Conservation (phyloP, 2,113 vertebrate genomes). For the Plestiodon gilberti region DNA sequence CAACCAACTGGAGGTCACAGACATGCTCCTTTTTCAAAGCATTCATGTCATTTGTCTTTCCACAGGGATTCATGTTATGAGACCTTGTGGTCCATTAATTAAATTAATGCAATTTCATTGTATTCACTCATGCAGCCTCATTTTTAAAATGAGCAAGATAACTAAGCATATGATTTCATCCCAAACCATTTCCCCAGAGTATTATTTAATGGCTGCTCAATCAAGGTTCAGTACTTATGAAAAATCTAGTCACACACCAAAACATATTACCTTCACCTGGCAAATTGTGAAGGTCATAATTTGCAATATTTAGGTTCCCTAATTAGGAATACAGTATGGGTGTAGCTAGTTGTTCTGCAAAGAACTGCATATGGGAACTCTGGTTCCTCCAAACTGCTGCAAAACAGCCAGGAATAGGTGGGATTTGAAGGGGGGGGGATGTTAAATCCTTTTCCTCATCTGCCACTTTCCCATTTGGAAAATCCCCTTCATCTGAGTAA, state of each 20-base stretch:
- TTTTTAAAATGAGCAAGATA: slow-evolving; percentile 49
- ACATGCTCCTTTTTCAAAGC: slow-evolving; percentile 45
- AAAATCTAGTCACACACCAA: slow-evolving; percentile 36
- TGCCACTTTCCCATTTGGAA: too few relatives aligned
- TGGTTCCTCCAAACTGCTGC: too few relatives aligned
- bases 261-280: slow-evolving; percentile 22
- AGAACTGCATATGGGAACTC: too few relatives aligned
- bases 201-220: slow-evolving; percentile 56
- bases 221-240: slow-evolving; percentile 55
- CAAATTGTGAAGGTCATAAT: slow-evolving; percentile 33
- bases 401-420: too few relatives aligned
- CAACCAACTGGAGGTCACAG: slow-evolving; percentile 22
- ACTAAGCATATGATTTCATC: slow-evolving; percentile 55
- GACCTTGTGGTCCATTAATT: slow-evolving; percentile 62
- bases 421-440: too few relatives aligned
- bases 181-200: slow-evolving; percentile 47
- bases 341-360: too few relatives aligned
- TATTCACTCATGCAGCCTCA: slow-evolving; percentile 56
- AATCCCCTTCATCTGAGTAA: too few relatives aligned
- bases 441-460: too few relatives aligned
- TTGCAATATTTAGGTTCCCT: background rate
- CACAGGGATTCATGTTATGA: slow-evolving; percentile 43
- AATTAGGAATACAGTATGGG: background rate
- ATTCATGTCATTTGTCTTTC: slow-evolving; percentile 4
- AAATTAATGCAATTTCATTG: slow-evolving; percentile 67